Evolutionary conservation across 2,797 vertebrate species (phyloP).

Genomic region (Siniperca undulata): DNA sequence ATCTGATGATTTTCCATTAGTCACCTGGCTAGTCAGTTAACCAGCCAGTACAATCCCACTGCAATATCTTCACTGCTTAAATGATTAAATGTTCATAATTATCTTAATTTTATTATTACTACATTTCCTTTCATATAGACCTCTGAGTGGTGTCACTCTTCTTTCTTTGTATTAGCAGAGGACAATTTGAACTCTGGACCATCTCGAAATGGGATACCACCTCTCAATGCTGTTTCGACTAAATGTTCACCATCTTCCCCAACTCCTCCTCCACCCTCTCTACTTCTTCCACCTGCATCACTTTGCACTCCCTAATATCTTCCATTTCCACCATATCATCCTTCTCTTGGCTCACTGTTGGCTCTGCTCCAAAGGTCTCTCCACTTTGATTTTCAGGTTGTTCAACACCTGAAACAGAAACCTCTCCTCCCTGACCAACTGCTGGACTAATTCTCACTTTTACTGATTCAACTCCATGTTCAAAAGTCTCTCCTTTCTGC

Average conservation of each 20-base stretch:
- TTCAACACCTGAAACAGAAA: slow-evolving; percentile 11
- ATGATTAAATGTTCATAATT: slow-evolving; percentile 9
- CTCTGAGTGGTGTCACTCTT: neutral
- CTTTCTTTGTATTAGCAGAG: slow-evolving; percentile 9
- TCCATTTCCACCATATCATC: slow-evolving; percentile 78
- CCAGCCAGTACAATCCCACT: neutral
- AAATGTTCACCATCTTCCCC: slow-evolving; percentile 38
- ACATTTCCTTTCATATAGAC: neutral
- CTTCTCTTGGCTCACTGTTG: slow-evolving; percentile 54
- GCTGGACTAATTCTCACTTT: neutral
- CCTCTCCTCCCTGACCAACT: neutral
- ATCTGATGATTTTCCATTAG: neutral
- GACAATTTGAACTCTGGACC: neutral
- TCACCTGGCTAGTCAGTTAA: neutral
- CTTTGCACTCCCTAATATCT: slow-evolving; percentile 75
- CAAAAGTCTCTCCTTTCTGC: slow-evolving; percentile 22
- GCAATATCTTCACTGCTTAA: neutral
- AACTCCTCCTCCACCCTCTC: slow-evolving; percentile 15
- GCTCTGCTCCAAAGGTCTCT: slow-evolving; percentile 6
- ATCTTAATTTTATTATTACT: neutral
- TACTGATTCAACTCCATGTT: slow-evolving; percentile 2
- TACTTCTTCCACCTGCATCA: slow-evolving; percentile 54
- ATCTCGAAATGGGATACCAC: neutral
- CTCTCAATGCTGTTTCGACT: slow-evolving; percentile 41
- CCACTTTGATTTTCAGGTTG: slow-evolving; percentile 11